Evolutionary conservation across 2,797 vertebrate species (phyloP).

Genomic region (Champsocephalus esox): DNA sequence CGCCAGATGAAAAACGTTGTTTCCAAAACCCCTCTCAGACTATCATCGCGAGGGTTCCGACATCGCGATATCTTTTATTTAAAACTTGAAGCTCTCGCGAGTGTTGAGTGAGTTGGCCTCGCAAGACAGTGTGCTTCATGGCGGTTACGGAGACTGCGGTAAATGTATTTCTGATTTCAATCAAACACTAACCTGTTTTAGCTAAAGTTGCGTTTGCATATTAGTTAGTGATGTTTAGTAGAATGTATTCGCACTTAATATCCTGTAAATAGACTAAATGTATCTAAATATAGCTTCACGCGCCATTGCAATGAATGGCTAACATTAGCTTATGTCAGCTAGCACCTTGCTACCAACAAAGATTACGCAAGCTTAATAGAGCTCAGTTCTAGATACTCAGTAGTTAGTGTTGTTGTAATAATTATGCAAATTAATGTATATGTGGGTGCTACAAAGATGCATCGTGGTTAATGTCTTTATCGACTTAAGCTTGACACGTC

Average conservation of each 20-base stretch:
- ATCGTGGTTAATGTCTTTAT: neutral
- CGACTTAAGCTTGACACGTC: accelerated
- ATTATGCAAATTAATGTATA: accelerated
- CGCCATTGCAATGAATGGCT: slow-evolving; percentile 55
- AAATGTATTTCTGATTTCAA: slow-evolving; percentile 69
- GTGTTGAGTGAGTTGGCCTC: slow-evolving; percentile 48
- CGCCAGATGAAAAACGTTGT: no score
- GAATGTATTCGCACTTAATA: neutral
- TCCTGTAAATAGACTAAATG: neutral
- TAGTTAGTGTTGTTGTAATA: neutral
- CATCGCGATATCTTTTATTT: slow-evolving; percentile 64
- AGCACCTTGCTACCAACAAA: slow-evolving; percentile 50
- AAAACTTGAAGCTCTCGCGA: slow-evolving; percentile 57
- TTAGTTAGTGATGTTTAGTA: neutral
- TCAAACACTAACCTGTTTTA: slow-evolving; percentile 12
- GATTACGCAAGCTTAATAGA: slow-evolving; percentile 10
- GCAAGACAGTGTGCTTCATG: slow-evolving; percentile 83
- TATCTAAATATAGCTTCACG: slow-evolving; percentile 27
- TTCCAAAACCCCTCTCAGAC: neutral
- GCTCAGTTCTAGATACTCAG: slow-evolving; percentile 31
- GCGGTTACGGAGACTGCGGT: slow-evolving; percentile 85
- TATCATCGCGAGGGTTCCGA: neutral
- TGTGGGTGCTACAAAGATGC: accelerated
- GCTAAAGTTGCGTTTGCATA: neutral
- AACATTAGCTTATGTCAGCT: slow-evolving; percentile 49